Evolutionary conservation across 1,140 invertebrate genomes (phyloP), one percentile per base, ranked within the genome.

Genomic region (Dendroctonus ponderosae): DNA sequence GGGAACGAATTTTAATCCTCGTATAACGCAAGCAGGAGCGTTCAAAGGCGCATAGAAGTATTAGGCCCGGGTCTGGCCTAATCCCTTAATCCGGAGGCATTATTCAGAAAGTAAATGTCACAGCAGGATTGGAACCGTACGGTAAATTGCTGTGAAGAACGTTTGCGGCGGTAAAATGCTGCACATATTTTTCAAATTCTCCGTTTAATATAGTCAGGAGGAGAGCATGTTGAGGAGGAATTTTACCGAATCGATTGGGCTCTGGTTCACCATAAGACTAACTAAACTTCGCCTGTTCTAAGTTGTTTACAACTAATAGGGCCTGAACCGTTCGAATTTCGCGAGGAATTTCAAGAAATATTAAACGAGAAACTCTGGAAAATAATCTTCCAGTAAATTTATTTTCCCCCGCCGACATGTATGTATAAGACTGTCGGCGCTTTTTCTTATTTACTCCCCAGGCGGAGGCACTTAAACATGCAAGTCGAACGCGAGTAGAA

Each of bases 41-140:
- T 40, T 44, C 14, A 57, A 57, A 65, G 15, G 62, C 52, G 37
- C 39, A 57, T 42, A 14, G 48, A 54, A 54, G 52, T 54, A 54
- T 46, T 38, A 38, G 62, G 42, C 51, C 40, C 41, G 42, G 40
- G 49, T 62, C 42, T 43, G 42, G 48, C 62, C 51, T 62, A 62
- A 62, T 62, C 62, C 62, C 52, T 38, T 63, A 57, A 65, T 57
- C 53, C 53, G 12, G 42, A 14, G 44, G 53, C 51, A 58, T 65
- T 65, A 65, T 57, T 65, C 62, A 65, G 62, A 57, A 65, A 58
- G 53, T 48, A 65, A 65, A 65, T 58, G 54, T 65, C 54, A 57
- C 53, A 56, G 62, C n/a, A 54, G 62, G 62, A 65, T 65, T 50
- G 42, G 26, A 46, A 42, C 38, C 11, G 60, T 42, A 39, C 60